Evolutionary conservation across 2,113 vertebrate genomes (phyloP).

Genomic region (Engystomops pustulosus): DNA sequence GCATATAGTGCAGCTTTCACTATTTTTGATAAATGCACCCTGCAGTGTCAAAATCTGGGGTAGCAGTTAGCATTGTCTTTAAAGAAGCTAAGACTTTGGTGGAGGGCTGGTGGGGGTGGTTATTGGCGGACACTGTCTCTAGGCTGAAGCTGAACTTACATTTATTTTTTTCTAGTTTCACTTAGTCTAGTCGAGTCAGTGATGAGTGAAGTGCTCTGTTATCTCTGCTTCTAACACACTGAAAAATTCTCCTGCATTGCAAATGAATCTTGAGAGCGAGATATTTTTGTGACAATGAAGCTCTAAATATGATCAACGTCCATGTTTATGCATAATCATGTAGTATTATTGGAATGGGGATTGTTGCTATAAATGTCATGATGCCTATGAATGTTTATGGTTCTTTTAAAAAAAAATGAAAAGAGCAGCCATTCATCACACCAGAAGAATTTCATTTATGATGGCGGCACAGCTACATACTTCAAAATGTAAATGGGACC

Average conservation of each 20-base stretch:
- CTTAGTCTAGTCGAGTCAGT: too few species aligned
- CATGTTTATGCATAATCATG: accelerated
- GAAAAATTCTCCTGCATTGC: neutral
- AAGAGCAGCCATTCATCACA: conserved; percentile 41
- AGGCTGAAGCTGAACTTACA: neutral
- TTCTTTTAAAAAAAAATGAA: neutral
- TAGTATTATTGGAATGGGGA: neutral
- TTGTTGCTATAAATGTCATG: conserved; percentile 26
- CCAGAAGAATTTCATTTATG: neutral
- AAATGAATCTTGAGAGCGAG: conserved; percentile 46
- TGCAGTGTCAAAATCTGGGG: too few species aligned
- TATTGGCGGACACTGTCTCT: too few species aligned
- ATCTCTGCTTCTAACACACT: neutral
- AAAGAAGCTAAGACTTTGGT: too few species aligned
- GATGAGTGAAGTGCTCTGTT: neutral
- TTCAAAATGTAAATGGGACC: conserved; percentile 66
- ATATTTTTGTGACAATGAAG: conserved; percentile 60
- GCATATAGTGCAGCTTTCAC: too few species aligned
- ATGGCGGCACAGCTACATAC: conserved; percentile 50
- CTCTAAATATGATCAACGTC: conserved; percentile 30
- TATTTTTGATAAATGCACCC: too few species aligned
- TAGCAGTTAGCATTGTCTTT: too few species aligned
- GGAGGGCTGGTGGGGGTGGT: too few species aligned
- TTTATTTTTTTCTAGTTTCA: neutral
- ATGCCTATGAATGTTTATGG: neutral